A percentile compares a stretch with the other conserved stretches of the same genome.
These are phyloP conservation scores for Nansenia antarctica DNA, from an alignment of 2,113 vertebrate genomes.

Conservation along the genomic window DNA sequence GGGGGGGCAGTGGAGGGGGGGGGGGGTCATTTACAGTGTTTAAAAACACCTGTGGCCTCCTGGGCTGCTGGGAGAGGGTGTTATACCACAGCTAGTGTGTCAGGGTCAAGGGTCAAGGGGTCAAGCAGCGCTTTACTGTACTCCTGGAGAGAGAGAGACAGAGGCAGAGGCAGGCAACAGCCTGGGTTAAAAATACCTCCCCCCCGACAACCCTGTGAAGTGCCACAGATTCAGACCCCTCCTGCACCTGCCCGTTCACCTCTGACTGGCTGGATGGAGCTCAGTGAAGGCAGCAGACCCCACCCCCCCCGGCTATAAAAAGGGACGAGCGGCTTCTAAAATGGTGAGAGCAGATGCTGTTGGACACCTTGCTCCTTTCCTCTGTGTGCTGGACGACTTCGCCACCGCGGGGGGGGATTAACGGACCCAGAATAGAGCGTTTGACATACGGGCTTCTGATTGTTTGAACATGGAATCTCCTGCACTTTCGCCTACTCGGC, in stretches of 20 bases:
- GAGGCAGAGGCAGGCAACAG: slow-evolving; percentile 42
- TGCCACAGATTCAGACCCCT: slow-evolving; percentile 36
- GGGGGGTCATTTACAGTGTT: slow-evolving; percentile 52
- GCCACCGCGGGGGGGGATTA: slow-evolving; percentile 65
- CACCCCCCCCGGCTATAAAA: slow-evolving; percentile 74
- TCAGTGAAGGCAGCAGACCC: slow-evolving; percentile 67
- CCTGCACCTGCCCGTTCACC: slow-evolving; percentile 74
- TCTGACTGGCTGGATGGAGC: slow-evolving; percentile 59
- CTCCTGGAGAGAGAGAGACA: slow-evolving; percentile 32
- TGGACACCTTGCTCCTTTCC: slow-evolving; percentile 73
- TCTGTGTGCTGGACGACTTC: slow-evolving; percentile 64
- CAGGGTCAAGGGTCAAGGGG: slow-evolving; percentile 70
- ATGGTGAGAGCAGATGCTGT: slow-evolving; percentile 74
- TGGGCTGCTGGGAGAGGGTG: slow-evolving; percentile 31
- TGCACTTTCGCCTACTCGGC: slow-evolving; percentile 68
- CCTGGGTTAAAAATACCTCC: slow-evolving; percentile 72
- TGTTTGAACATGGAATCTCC: slow-evolving; percentile 77
- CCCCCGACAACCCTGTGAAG: slow-evolving; percentile 57
- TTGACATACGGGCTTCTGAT: slow-evolving; percentile 77
- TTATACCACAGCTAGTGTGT: slow-evolving; percentile 56
- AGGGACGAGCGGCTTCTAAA: slow-evolving; percentile 69
- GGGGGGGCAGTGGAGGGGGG: no score
- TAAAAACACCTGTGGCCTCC: slow-evolving; percentile 34
- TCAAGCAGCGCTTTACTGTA: slow-evolving; percentile 57
- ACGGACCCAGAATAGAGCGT: slow-evolving; percentile 71